A percentile compares a stretch with the other conserved stretches of the same genome.
These are phyloP conservation scores for Tamandua tetradactyla DNA, from an alignment of 2,797 vertebrate genomes.

Conservation along the genomic window DNA sequence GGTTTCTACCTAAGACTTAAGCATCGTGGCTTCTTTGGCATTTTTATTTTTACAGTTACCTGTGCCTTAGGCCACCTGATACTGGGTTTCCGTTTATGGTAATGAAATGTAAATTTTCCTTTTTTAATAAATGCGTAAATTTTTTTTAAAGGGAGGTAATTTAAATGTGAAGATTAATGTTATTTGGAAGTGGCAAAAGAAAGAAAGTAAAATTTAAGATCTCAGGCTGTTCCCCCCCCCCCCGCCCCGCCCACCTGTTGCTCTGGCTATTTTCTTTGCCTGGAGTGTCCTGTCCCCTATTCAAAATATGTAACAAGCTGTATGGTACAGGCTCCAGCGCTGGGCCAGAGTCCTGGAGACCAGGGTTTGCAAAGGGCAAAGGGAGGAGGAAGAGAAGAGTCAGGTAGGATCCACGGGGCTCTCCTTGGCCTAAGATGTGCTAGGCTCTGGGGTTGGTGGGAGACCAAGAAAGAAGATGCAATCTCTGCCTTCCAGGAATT, in stretches of 20 bases:
- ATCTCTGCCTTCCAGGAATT: not conserved
- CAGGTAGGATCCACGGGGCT: not conserved
- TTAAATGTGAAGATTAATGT: not conserved
- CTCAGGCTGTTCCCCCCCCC: not conserved
- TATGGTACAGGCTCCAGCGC: not conserved
- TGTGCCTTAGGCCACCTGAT: not conserved
- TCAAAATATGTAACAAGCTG: not conserved
- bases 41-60: constrained; percentile 29
- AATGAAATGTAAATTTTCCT: not conserved
- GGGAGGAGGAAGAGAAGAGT: not conserved
- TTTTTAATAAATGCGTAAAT: not conserved
- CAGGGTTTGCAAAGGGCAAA: not conserved
- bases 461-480: not conserved
- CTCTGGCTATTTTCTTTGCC: not conserved
- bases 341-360: not conserved
- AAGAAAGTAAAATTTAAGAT: not conserved
- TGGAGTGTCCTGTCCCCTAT: not conserved
- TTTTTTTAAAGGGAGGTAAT: not conserved
- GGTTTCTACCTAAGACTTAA: not conserved
- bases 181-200: not conserved
- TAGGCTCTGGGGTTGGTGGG: too few relatives aligned
- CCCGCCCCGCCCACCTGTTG: too few relatives aligned
- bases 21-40: not conserved
- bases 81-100: not conserved
- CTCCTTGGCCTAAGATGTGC: not conserved